Evolutionary conservation across 2,888 invertebrate genomes (phyloP), one percentile per base, ranked within the genome.

Genomic region (Himalopsyche japonica): DNA sequence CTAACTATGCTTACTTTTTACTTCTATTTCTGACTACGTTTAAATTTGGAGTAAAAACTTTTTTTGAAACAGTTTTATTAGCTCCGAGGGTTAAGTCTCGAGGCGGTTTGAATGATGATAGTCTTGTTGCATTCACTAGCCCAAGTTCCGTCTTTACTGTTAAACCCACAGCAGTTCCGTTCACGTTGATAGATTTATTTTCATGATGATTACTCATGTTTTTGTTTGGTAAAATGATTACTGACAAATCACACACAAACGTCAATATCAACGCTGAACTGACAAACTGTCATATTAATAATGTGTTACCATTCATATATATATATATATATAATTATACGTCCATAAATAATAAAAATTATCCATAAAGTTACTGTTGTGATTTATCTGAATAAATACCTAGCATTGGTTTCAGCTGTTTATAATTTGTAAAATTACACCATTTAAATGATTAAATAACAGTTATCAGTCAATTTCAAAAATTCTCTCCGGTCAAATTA

Each of bases 11-110:
- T 88, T 88, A 92, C 93, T 90, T 90, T 88, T 92, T 92, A 87
- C 92, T 94, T 89, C 94, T 94, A 88, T 94, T 94, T 81, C 94
- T 91, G 81, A 93, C 90, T 0, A 93, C 94, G 88, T 94, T 94
- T 80, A 94, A 89, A 88, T 94, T 94, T 6, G 94, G 94, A 1
- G 91, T 91, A 87, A 94, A 94, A 0, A 93, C 92, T 89, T 94
- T 94, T 89, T 94, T 94, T 87, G 90, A 91, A 0, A 86, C 82
- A 90, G 89, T 87, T 92, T 92, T 76, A 89, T 88, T 83, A 90
- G 43, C 93, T 18, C 94, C 94, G 4, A 94, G 89, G 0, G 93
- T 93, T 20, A 94, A 89, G 87, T 94, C 94, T 82, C 94, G 90
- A 0, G 93, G 93, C 20, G 93, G 90, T 84, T 93, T 93, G 78